Evolutionary conservation across 2,888 invertebrate species (phyloP).

Genomic region (Tolmerus cingulatus): DNA sequence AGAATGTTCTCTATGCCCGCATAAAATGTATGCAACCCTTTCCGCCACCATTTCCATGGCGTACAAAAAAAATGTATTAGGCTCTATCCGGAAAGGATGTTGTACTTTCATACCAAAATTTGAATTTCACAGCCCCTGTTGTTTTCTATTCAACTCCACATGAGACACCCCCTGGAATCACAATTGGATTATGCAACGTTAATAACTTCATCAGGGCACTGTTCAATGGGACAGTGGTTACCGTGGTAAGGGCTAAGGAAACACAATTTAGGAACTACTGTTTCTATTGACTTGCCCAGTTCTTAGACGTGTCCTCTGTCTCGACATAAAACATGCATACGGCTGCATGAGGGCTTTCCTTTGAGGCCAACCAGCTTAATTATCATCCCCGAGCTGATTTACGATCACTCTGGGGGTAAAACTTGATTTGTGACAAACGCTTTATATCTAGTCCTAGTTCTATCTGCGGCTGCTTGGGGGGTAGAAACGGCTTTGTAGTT

Average conservation of each 20-base stretch:
- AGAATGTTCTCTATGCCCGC: neutral
- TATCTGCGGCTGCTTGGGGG: neutral
- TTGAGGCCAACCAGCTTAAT: neutral
- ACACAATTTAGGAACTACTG: neutral
- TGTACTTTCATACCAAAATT: neutral
- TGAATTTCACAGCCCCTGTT: neutral
- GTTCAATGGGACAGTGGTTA: neutral
- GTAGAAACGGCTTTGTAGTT: neutral
- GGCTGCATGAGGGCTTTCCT: neutral
- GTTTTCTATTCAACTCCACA: neutral
- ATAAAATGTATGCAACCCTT: neutral
- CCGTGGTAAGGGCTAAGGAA: neutral
- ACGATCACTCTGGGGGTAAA: neutral
- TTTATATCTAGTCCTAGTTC: neutral
- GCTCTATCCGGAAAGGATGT: neutral
- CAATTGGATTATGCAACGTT: neutral
- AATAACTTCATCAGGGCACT: neutral
- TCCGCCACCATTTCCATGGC: neutral
- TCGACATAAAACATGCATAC: neutral
- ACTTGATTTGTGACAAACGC: neutral
- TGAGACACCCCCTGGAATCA: neutral
- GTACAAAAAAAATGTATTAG: neutral
- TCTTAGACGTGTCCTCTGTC: neutral
- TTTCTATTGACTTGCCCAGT: neutral
- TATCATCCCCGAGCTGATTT: neutral